Base-by-base conservation (phyloP, 2,113 vertebrate genomes). In the Perca flavescens region DNA sequence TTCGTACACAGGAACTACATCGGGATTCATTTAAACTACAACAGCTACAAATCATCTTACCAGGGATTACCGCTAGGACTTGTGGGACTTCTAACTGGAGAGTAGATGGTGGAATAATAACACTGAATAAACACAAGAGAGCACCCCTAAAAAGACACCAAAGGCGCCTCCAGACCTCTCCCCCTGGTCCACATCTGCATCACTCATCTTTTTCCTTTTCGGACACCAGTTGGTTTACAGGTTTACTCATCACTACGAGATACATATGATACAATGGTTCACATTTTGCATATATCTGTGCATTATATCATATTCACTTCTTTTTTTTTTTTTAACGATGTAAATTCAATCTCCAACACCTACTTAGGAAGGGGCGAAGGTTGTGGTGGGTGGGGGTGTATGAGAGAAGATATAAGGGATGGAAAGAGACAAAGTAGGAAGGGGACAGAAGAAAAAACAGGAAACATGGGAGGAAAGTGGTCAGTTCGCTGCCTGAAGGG, bases 201-300 rank as follows among this genome's bases (percentile, higher is more conserved):
- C 84, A 79, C 82, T 25, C 19, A 62, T 85, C 85, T 82, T 84
- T 75, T 85, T 83, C 88, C 40, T 11, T 88, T 88, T 92, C 72
- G 49, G 86, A 93, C 86, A 90, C 82, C 88, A 31, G 77, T 88
- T 90, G 80, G 82, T 88, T 92, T 85, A 90, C 88, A 87, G 69
- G 69, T 93, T 89, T 89, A 94, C 92, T 92, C 88, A 84, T 87
- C 88, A 94, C 92, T 93, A 91, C 87, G 47, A 43, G 91, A 91
- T 93, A 93, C 90, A 93, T 91, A 94, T 86, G 83, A 93, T 90
- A 94, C 90, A 91, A 94, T 82, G 82, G 79, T 87, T 94, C 92
- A 95, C 92, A 92, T 94, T 91, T 94, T 94, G 88, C 92, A 94
- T 94, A 93, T 93, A 92, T 93, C 93, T 93, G 92, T 91, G 90